These are phyloP conservation scores for Polydrusus tereticollis DNA, from an alignment of 2,888 invertebrate genomes.

Conservation along the genomic window DNA sequence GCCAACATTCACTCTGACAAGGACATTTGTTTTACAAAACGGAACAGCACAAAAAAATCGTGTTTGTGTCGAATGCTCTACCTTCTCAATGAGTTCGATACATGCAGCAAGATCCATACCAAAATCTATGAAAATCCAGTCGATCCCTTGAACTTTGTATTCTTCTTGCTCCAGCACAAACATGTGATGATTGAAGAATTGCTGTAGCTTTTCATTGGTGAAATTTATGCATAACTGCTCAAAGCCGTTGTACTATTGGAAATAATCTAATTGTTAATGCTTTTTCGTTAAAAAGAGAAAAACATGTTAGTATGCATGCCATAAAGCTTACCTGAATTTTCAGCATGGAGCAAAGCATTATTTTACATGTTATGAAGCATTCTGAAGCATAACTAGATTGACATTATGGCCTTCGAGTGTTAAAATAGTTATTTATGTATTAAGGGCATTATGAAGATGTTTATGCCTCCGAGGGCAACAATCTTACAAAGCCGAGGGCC, in stretches of 20 bases:
- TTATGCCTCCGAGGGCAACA: too few relatives aligned
- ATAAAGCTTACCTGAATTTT: constrained; percentile 14
- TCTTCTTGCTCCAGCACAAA: constrained; percentile 98
- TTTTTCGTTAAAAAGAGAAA: not conserved
- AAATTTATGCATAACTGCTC: constrained; percentile 99
- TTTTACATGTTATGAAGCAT: too few relatives aligned
- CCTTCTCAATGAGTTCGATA: constrained; percentile 96
- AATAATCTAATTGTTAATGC: constrained; percentile 2
- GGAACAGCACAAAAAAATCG: not conserved
- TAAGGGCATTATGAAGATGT: too few relatives aligned
- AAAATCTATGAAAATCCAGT: constrained; percentile 97
- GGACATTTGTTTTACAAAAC: constrained; percentile 10
- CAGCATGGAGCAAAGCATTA: not conserved
- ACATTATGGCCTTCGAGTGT: not conserved
- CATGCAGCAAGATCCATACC: constrained; percentile 96
- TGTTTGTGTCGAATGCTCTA: constrained; percentile 63
- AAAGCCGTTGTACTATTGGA: constrained; percentile 88
- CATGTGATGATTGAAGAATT: constrained; percentile 99
- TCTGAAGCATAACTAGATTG: too few relatives aligned
- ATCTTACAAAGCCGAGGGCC: too few relatives aligned
- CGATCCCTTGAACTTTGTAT: constrained; percentile 93
- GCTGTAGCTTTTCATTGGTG: constrained; percentile 97
- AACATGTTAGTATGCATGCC: constrained; percentile 18
- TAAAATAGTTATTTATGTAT: too few relatives aligned
- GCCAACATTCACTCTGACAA: constrained; percentile 13